Base-by-base conservation (phyloP, 2,888 invertebrate genomes). In the Drosophila quasianomalipes region DNA sequence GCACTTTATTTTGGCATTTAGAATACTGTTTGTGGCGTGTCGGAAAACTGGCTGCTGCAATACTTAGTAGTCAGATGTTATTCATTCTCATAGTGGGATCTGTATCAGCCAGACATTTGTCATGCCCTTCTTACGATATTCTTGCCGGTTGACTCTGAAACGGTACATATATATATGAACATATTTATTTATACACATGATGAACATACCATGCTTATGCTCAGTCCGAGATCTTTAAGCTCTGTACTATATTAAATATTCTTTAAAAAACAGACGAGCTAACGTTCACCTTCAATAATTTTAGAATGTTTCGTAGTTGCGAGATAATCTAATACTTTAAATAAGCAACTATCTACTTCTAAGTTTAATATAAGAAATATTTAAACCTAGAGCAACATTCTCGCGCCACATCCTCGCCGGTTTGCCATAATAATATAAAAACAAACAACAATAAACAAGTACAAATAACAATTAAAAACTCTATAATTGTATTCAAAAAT, bases 401-500 rank as follows among this genome's bases (percentile, higher is more conserved):
- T 16, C 16, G 37, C 7, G 7, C 22, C 7, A 26, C 22, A 26
- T 44, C 44, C 33, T 26, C 51, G 19, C 12, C 26, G n/a, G 26
- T 55, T 35, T 44, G 30, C 44, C 26, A 26, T 47, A 33, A 69
- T 19, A 58, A 58, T 37, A 59, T 4, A 61, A n/a, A n/a, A 26
- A 49, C n/a, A 41, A 35, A n/a, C n/a, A 30, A 33, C 16, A 41
- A 41, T 55, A 37, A 10, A 49, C 33, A 12, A 33, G 12, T 4
- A 33, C 33, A 33, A 61, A 54, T 33, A 12, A 14, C 14, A 35
- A 62, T 68, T 61, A 65, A 58, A 74, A 68, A 69, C 37, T 49
- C 33, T 68, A 70, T 28, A 80, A 49, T 68, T 84, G 81, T 79
- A 78, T 82, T 74, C 74, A 80, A 78, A 82, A 78, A 76, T 85